Percentiles rank a stretch among this genome's conserved stretches.
phyloP scores from a whole-genome alignment of 2,113 vertebrate genomes.

The Sardina pilchardus region DNA sequence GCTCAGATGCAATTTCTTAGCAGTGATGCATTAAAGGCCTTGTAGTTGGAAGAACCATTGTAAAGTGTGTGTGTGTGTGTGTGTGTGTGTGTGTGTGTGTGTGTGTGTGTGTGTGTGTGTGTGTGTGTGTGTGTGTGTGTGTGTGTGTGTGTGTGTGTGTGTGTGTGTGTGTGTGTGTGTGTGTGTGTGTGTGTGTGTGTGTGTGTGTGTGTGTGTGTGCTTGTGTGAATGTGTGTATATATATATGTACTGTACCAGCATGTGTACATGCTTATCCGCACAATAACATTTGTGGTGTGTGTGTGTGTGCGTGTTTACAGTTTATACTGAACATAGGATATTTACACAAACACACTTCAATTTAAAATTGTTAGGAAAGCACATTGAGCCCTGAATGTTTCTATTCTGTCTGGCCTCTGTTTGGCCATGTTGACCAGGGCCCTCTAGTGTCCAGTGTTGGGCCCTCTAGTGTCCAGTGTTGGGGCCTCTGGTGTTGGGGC shows the following conservation, averaged over 20 bases:
- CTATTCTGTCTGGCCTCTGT: too few species aligned
- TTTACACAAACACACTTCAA: too few species aligned
- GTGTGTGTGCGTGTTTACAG: neutral
- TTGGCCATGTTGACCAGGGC: too few species aligned
- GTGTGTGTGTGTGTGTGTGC: neutral
- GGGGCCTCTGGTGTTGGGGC: too few species aligned
- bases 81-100: constrained; percentile 7
- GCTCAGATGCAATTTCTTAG: neutral
- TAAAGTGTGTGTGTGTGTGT: neutral
- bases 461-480: too few species aligned
- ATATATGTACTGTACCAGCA: neutral
- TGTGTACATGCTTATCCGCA: neutral
- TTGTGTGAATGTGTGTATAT: neutral
- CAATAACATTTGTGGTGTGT: neutral
- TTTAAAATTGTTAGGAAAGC: too few species aligned
- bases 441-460: too few species aligned
- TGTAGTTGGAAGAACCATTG: too few species aligned
- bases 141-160: neutral
- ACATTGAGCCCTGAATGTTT: too few species aligned
- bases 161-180: neutral
- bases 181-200: neutral
- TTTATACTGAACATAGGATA: too few species aligned
- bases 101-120: neutral
- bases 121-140: neutral
- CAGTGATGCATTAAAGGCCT: neutral